phyloP scores from a whole-genome alignment of 1,140 invertebrate species.

The Cotesia typhae region DNA sequence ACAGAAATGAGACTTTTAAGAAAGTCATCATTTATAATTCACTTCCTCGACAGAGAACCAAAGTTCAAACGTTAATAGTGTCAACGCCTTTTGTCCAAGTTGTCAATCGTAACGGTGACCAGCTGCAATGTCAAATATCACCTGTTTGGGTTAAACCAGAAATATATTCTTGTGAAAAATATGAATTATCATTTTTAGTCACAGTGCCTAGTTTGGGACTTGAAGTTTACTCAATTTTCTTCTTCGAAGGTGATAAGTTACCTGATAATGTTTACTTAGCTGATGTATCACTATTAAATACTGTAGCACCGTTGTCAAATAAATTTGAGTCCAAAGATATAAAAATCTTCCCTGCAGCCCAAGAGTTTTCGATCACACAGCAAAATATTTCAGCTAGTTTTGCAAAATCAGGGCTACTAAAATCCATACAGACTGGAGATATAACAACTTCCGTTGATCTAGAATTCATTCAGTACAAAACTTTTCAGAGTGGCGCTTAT shows the following conservation, averaged over 20 bases:
- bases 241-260: constrained; percentile 50
- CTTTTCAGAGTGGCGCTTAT: constrained; percentile 92
- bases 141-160: constrained; percentile 73
- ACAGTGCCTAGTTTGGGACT: constrained; percentile 70
- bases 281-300: constrained; percentile 66
- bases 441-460: constrained; percentile 72
- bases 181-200: constrained; percentile 74
- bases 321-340: constrained; percentile 64
- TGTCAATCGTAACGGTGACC: constrained; percentile 68
- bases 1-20: constrained; percentile 62
- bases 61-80: constrained; percentile 74
- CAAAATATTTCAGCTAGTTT: constrained; percentile 72
- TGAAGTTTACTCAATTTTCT: constrained; percentile 67
- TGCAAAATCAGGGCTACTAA: constrained; percentile 72
- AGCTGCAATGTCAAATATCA: constrained; percentile 74
- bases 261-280: constrained; percentile 63
- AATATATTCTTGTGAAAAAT: constrained; percentile 67
- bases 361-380: constrained; percentile 73
- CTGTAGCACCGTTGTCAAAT: constrained; percentile 50
- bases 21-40: constrained; percentile 80
- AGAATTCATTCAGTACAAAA: constrained; percentile 78
- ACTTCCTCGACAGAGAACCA: constrained; percentile 70
- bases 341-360: constrained; percentile 57
- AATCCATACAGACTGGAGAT: constrained; percentile 67
- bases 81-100: constrained; percentile 73